phyloP scores from a whole-genome alignment of 2,888 invertebrate genomes.

The Mythimna pallens region DNA sequence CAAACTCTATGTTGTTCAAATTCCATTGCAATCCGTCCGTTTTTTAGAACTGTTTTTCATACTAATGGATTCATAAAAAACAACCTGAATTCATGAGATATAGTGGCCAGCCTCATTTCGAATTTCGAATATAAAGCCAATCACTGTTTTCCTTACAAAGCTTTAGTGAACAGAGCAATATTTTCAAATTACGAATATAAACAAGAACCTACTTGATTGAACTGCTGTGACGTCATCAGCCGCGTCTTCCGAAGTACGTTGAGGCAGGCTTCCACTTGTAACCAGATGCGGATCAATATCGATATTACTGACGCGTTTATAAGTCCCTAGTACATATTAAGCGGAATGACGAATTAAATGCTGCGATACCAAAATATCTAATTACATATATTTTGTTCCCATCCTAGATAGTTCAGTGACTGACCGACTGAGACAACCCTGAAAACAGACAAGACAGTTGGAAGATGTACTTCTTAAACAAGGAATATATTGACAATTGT shows the following conservation, averaged over 20 bases:
- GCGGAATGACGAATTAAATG: conserved; percentile 8
- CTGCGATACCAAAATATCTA: neutral
- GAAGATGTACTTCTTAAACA: too few species aligned
- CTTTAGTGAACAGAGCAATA: neutral
- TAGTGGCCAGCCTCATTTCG: neutral
- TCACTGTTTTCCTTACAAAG: neutral
- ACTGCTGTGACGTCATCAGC: conserved; percentile 25
- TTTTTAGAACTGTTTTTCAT: too few species aligned
- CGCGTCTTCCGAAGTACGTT: conserved; percentile 21
- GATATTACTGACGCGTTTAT: conserved; percentile 30
- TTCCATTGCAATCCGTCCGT: too few species aligned
- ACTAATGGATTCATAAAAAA: neutral
- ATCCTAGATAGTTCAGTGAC: neutral
- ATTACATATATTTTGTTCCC: neutral
- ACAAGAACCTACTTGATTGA: conserved; percentile 11
- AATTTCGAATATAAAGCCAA: neutral
- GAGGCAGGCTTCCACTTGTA: conserved; percentile 44
- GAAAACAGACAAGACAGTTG: neutral
- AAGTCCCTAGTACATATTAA: conserved; percentile 3
- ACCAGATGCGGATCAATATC: conserved; percentile 42
- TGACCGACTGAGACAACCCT: neutral
- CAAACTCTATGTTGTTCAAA: too few species aligned
- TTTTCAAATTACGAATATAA: conserved; percentile 17
- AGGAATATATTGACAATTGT: neutral
- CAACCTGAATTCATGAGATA: neutral